Percentiles rank a stretch among this genome's conserved stretches.
Conservation (phyloP, 2,888 invertebrate species). For the Anoncus sp. region DNA sequence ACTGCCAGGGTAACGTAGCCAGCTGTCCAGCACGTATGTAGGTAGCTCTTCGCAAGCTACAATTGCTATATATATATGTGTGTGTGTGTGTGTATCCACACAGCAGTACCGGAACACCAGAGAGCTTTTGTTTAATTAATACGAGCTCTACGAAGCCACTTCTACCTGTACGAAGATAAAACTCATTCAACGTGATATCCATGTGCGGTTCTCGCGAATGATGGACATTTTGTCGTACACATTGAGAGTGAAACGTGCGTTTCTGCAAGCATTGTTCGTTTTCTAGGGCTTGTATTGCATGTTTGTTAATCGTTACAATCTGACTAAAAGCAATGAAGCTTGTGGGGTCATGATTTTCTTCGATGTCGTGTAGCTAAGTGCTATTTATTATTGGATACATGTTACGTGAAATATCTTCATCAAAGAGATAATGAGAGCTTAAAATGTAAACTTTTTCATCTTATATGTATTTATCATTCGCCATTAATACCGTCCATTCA, state of each 20-base stretch:
- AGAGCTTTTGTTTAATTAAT: slow-evolving; percentile 70
- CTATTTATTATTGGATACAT: too few relatives aligned
- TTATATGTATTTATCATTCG: too few relatives aligned
- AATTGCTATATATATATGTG: slow-evolving; percentile 12
- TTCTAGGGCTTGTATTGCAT: neutral
- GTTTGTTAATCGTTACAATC: neutral
- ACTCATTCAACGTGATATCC: slow-evolving; percentile 21
- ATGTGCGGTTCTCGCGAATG: slow-evolving; percentile 13
- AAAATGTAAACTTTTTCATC: too few relatives aligned
- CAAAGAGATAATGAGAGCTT: too few relatives aligned
- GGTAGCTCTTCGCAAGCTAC: slow-evolving; percentile 13
- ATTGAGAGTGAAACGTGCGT: neutral
- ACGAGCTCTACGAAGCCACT: slow-evolving; percentile 22
- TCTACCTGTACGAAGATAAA: slow-evolving; percentile 17
- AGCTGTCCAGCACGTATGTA: slow-evolving; percentile 30
- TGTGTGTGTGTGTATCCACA: neutral
- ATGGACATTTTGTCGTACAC: slow-evolving; percentile 8
- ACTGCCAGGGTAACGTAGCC: slow-evolving; percentile 31
- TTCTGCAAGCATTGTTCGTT: neutral
- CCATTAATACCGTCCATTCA: too few relatives aligned
- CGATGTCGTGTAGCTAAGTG: too few relatives aligned
- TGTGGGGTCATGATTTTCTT: neutral
- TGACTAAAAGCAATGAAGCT: neutral
- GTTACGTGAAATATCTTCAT: too few relatives aligned
- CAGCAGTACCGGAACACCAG: slow-evolving; percentile 9